Base-by-base conservation (phyloP, 1,140 invertebrate genomes). In the Metaphire vulgaris region DNA sequence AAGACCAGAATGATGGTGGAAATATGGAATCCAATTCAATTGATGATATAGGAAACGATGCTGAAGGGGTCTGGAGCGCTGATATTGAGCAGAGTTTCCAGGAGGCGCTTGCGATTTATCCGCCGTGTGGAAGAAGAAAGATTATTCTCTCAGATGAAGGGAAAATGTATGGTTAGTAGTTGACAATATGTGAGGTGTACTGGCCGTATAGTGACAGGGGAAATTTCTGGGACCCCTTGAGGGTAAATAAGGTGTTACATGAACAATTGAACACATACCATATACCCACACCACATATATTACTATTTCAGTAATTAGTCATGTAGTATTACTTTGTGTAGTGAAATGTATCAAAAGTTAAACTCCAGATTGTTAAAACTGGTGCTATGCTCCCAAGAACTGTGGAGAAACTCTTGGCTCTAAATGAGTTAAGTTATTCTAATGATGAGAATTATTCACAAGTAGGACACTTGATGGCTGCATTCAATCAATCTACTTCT, bases 11-110 rank as follows among this genome's bases (percentile, higher is more conserved):
- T 21, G 41, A 56, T 21, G 21, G 41, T 56, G 41, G 41, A 12
- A 56, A 56, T 21, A 12, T 56, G 41, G 41, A 56, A 56, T 56
- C 41, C 41, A 21, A 21, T 21, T 56, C 41, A 21, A 21, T 56
- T 69, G 67, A 69, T 69, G 67, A 69, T 26, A 2, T 69, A 6
- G 67, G 67, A 14, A 69, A 69, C 26, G 97, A 99, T 88, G 97
- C 97, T 72, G 97, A 99, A 87, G 97, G 97, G 79, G 97, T 99
- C 28, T 99, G 98, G 97, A 97, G 94, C 87, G 94, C 96, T 73
- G 97, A 99, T 88, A 99, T 99, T 87, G 98, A 99, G 87, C 97
- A 99, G 88, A 97, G 95, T 87, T 99, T 99, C 88, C 97, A 99
- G 87, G 97, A 99, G 89, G 98, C 98, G 69, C 90, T 99, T 81